A percentile compares a stretch with the other conserved stretches of the same genome.
Conservation (phyloP, 1,140 invertebrate genomes). For the Megathymus violae region DNA sequence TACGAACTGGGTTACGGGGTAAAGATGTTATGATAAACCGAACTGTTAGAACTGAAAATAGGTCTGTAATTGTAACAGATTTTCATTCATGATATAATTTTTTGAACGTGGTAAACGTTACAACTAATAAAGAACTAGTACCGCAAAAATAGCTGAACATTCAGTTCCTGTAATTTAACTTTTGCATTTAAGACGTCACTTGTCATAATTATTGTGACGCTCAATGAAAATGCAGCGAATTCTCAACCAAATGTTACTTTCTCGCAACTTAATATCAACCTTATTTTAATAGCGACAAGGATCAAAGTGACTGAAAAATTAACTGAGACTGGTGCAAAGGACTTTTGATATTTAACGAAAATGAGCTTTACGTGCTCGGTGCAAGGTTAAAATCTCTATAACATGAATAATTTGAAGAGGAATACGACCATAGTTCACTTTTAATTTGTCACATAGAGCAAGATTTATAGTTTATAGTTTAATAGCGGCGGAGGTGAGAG, state of each 20-base stretch:
- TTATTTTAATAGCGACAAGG: constrained; percentile 21
- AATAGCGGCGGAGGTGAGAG: constrained; percentile 36
- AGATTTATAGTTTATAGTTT: constrained; percentile 42
- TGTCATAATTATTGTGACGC: constrained; percentile 41
- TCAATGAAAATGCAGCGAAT: constrained; percentile 47
- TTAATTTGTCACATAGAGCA: constrained; percentile 46
- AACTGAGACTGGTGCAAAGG: constrained; percentile 11
- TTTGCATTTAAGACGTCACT: constrained; percentile 30
- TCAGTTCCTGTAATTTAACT: constrained; percentile 21
- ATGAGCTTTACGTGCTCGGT: background rate
- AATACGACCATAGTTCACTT: constrained; percentile 35
- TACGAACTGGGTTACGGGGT: too few relatives aligned
- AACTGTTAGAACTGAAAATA: too few relatives aligned
- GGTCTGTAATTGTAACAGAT: too few relatives aligned
- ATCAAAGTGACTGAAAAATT: background rate
- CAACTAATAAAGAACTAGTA: too few relatives aligned
- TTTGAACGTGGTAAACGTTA: too few relatives aligned
- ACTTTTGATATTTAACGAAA: background rate
- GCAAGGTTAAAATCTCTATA: constrained; percentile 3
- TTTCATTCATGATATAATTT: too few relatives aligned
- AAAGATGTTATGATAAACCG: too few relatives aligned
- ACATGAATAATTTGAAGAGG: constrained; percentile 3
- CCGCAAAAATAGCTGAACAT: constrained; percentile 22
- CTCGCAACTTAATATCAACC: constrained; percentile 3
- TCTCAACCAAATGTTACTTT: constrained; percentile 25